phyloP scores from a whole-genome alignment of 2,113 vertebrate genomes.

The Nerophis ophidion region DNA sequence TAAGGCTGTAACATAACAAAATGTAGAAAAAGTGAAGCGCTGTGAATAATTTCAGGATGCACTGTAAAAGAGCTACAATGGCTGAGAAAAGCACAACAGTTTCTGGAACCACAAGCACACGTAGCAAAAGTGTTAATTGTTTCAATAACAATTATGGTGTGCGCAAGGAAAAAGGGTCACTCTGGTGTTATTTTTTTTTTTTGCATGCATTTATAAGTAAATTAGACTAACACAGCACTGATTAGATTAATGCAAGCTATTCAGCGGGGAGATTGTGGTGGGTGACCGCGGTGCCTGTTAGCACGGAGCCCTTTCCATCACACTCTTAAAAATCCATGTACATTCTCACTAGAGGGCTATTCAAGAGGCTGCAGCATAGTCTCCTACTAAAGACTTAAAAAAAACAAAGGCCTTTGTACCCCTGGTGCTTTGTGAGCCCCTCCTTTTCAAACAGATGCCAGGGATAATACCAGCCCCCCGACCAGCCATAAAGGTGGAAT shows the following conservation, averaged over 20 bases:
- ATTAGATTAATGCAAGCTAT: constrained; percentile 51
- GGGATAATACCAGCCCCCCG: constrained; percentile 72
- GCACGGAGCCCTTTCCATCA: constrained; percentile 55
- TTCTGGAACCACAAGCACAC: constrained; percentile 4
- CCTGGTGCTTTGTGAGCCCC: constrained; percentile 46
- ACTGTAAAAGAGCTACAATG: neutral
- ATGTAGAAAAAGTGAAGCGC: no score
- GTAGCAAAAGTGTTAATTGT: constrained; percentile 6
- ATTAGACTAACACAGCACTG: constrained; percentile 27
- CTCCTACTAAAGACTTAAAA: constrained; percentile 48
- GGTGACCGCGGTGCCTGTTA: constrained; percentile 63
- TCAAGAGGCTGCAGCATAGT: constrained; percentile 50
- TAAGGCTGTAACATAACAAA: no score
- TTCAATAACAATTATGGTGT: constrained; percentile 18
- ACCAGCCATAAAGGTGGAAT: constrained; percentile 79
- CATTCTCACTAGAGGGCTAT: constrained; percentile 40
- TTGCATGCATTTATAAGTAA: constrained; percentile 43
- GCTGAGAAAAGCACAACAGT: constrained; percentile 6
- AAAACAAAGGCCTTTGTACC: constrained; percentile 38
- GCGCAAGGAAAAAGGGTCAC: constrained; percentile 15
- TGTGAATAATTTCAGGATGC: no score
- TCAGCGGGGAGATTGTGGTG: constrained; percentile 40
- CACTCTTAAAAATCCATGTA: constrained; percentile 58
- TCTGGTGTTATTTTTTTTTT: constrained; percentile 24
- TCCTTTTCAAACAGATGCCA: constrained; percentile 72